A percentile compares a stretch with the other conserved stretches of the same genome.
These are phyloP conservation scores for Drosophila anceps DNA, from an alignment of 2,888 invertebrate species.

Conservation along the genomic window DNA sequence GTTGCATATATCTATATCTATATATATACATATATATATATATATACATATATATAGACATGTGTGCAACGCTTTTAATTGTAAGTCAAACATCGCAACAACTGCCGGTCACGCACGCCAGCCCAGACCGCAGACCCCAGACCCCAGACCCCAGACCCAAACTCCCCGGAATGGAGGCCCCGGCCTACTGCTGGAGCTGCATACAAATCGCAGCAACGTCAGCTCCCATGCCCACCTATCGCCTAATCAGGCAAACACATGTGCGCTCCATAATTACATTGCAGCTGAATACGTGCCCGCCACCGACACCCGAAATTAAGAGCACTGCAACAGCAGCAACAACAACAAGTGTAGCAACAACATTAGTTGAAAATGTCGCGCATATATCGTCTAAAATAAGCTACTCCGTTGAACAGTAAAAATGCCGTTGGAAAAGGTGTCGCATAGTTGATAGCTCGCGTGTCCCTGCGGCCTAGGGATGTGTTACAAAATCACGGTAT, in stretches of 20 bases:
- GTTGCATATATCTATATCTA: not conserved
- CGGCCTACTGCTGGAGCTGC: constrained; percentile 40
- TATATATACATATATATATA: constrained; percentile 1
- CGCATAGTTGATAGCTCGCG: constrained; percentile 54
- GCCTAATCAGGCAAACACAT: constrained; percentile 80
- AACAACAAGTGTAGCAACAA: constrained; percentile 30
- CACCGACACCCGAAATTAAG: constrained; percentile 78
- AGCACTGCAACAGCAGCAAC: constrained; percentile 54
- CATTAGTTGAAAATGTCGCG: constrained; percentile 35
- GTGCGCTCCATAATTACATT: constrained; percentile 77
- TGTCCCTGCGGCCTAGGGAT: constrained; percentile 28
- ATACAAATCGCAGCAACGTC: constrained; percentile 62
- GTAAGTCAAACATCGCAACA: constrained; percentile 79
- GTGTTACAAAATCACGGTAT: constrained; percentile 19
- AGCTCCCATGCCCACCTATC: constrained; percentile 55
- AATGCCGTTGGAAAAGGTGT: constrained; percentile 51
- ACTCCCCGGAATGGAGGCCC: constrained; percentile 14
- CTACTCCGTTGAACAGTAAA: constrained; percentile 29
- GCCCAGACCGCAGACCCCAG: constrained; percentile 1
- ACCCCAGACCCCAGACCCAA: constrained; percentile 13
- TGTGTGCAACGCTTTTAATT: constrained; percentile 63
- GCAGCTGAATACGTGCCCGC: constrained; percentile 69
- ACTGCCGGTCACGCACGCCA: constrained; percentile 74
- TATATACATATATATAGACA: not conserved
- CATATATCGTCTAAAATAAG: constrained; percentile 56